phyloP scores from a whole-genome alignment of 2,797 vertebrate genomes.

The Acipenser ruthenus region DNA sequence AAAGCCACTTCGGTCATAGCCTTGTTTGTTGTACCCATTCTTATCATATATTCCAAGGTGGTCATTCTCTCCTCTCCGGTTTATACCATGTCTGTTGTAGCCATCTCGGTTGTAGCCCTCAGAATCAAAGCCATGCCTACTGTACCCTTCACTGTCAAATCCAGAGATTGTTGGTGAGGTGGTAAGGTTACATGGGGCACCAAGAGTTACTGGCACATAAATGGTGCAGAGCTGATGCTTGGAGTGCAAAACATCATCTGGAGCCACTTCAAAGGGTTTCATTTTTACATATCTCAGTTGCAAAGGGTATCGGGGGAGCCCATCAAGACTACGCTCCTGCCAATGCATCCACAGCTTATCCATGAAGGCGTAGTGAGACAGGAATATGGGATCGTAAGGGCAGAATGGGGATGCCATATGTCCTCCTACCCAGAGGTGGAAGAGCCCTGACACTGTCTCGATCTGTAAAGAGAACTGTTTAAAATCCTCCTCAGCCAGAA shows the following conservation, averaged over 20 bases:
- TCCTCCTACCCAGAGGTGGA: conserved; percentile 43
- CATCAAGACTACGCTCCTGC: conserved; percentile 32
- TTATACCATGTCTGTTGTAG: neutral
- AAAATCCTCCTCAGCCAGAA: conserved; percentile 35
- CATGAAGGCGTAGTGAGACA: conserved; percentile 42
- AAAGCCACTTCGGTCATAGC: conserved; percentile 33
- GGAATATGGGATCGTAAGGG: conserved; percentile 42
- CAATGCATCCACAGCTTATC: conserved; percentile 41
- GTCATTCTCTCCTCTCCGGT: neutral
- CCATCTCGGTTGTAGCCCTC: neutral
- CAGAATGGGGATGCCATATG: conserved; percentile 40
- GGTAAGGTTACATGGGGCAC: conserved; percentile 39
- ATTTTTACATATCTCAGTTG: conserved; percentile 25
- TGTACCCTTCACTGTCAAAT: neutral
- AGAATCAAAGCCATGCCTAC: neutral
- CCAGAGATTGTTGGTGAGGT: neutral
- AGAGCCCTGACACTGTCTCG: conserved; percentile 36
- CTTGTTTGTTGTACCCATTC: conserved; percentile 23
- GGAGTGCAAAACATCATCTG: conserved; percentile 27
- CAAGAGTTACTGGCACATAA: conserved; percentile 42
- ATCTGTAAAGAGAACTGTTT: conserved; percentile 30
- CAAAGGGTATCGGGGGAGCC: conserved; percentile 19
- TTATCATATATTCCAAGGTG: conserved; percentile 8
- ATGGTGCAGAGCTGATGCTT: conserved; percentile 32
- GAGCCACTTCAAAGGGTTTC: conserved; percentile 37